Conservation (phyloP, 2,888 invertebrate genomes). For the Rhopalosiphum nymphaeae region DNA sequence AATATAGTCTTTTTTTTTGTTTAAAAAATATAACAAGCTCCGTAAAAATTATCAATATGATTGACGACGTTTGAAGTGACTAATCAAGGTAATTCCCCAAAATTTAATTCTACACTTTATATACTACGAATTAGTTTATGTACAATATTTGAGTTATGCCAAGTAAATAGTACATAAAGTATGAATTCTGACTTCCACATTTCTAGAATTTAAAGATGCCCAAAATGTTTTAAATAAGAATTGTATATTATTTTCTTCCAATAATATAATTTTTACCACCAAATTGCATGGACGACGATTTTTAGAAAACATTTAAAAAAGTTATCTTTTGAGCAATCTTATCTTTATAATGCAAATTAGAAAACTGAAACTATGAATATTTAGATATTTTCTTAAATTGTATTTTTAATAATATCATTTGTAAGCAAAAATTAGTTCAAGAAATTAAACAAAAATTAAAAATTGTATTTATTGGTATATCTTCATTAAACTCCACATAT, state of each 20-base stretch:
- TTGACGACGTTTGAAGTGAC: neutral
- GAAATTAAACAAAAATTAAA: neutral
- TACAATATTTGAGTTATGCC: neutral
- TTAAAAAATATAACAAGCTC: neutral
- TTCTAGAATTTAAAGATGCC: neutral
- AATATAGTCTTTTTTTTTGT: neutral
- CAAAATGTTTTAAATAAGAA: neutral
- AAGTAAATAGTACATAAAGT: neutral
- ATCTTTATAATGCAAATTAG: neutral
- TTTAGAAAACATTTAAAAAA: neutral
- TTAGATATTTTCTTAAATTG: neutral
- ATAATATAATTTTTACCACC: neutral
- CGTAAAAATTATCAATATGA: neutral
- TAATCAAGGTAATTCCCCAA: neutral
- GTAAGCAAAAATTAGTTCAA: neutral
- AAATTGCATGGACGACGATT: neutral
- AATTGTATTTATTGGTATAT: neutral
- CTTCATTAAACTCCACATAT: neutral
- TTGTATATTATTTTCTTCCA: neutral
- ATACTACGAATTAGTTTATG: neutral
- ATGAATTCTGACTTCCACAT: neutral
- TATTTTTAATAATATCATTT: neutral
- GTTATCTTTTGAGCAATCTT: neutral
- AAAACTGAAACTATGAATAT: neutral
- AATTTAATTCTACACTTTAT: neutral